phyloP scores from a whole-genome alignment of 2,888 invertebrate genomes.

The Papilio demoleus region DNA sequence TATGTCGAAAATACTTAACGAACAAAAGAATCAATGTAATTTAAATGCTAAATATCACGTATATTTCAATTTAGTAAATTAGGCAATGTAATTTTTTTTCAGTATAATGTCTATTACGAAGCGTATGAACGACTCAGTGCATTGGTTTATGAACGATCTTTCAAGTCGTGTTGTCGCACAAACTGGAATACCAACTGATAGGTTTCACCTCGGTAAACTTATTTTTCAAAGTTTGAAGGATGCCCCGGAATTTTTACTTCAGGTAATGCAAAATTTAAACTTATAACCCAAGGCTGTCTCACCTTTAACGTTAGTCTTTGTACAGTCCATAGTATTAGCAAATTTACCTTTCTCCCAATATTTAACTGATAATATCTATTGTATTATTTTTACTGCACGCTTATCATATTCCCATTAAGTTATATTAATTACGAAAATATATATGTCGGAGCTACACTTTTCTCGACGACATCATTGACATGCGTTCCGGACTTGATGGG shows the following conservation, averaged over 20 bases:
- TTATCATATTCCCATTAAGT: background rate
- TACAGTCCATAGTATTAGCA: background rate
- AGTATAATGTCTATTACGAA: conserved; percentile 37
- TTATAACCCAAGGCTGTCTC: background rate
- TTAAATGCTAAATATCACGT: too few relatives aligned
- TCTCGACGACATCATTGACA: too few relatives aligned
- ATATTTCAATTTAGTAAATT: too few relatives aligned
- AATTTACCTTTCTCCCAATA: background rate
- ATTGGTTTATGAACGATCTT: conserved; percentile 59
- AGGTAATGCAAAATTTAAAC: too few relatives aligned
- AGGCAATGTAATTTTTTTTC: too few relatives aligned
- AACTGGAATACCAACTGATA: conserved; percentile 59
- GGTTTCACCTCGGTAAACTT: conserved; percentile 65
- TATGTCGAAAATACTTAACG: too few relatives aligned
- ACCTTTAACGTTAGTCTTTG: background rate
- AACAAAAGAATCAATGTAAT: too few relatives aligned
- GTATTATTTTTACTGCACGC: background rate
- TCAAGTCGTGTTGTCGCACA: conserved; percentile 57
- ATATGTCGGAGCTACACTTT: too few relatives aligned
- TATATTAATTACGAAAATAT: background rate
- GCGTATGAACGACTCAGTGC: conserved; percentile 52
- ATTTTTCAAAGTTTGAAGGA: conserved; percentile 60
- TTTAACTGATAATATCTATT: background rate
- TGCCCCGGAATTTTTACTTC: conserved; percentile 60
- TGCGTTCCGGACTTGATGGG: too few relatives aligned